Percentiles rank a stretch among this genome's conserved stretches.
phyloP scores from a whole-genome alignment of 2,888 invertebrate species.

The Emmelina monodactyla region DNA sequence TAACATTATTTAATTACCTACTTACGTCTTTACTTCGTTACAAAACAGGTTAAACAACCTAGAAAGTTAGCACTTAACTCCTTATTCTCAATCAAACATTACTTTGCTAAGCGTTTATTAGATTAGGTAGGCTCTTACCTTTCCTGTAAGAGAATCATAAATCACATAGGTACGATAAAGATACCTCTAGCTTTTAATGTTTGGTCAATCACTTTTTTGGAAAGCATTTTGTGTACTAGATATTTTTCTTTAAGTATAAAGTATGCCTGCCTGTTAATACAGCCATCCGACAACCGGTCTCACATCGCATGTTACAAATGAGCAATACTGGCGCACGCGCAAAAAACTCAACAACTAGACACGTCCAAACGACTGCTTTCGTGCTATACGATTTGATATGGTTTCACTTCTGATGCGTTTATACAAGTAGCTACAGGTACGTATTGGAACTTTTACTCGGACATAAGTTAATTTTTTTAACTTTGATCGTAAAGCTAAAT shows the following conservation, averaged over 20 bases:
- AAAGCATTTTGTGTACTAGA: background rate
- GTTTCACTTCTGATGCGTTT: conserved; percentile 53
- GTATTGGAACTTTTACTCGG: conserved; percentile 16
- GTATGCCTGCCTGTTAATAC: background rate
- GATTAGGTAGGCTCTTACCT: too few relatives aligned
- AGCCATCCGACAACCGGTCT: conserved; percentile 3
- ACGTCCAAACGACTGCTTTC: conserved; percentile 39
- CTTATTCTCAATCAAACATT: too few relatives aligned
- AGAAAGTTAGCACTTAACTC: too few relatives aligned
- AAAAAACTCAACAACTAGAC: conserved; percentile 36
- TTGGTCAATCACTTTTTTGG: background rate
- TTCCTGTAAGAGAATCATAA: too few relatives aligned
- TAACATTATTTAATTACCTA: too few relatives aligned
- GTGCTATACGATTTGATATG: conserved; percentile 52
- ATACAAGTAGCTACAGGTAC: conserved; percentile 17
- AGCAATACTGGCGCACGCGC: conserved; percentile 45
- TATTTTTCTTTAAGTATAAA: background rate
- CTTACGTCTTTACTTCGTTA: too few relatives aligned
- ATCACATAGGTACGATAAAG: background rate
- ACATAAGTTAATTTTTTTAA: too few relatives aligned
- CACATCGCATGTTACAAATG: conserved; percentile 40
- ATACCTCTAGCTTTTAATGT: background rate
- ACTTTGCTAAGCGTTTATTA: too few relatives aligned
- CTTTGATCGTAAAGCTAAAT: too few relatives aligned
- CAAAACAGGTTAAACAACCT: too few relatives aligned